phyloP scores from a whole-genome alignment of 53 echinoderm and acorn worm genomes.

The Holothuria scabra region DNA sequence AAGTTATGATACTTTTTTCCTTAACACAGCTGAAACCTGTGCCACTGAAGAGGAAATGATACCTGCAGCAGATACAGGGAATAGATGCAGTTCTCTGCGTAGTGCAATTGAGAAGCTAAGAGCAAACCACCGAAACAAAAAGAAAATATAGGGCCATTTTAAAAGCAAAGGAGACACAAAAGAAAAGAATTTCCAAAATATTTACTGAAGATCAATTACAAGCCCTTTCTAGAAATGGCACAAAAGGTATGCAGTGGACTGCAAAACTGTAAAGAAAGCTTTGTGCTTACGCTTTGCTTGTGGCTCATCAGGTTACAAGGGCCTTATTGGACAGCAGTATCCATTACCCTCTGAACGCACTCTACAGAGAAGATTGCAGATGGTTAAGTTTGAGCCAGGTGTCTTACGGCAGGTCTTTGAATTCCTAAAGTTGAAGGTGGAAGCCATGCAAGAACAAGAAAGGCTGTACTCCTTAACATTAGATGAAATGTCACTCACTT shows the following conservation, averaged over 20 bases:
- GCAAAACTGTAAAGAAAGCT: constrained; percentile 52
- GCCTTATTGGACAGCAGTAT: constrained; percentile 16
- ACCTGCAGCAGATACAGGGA: too few relatives aligned
- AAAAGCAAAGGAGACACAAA: neutral
- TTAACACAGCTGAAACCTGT: too few relatives aligned
- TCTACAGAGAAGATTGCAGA: constrained; percentile 46
- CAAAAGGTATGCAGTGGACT: constrained; percentile 12
- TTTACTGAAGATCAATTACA: neutral
- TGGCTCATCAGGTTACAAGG: constrained; percentile 54
- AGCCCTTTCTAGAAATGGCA: neutral
- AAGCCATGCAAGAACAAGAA: constrained; percentile 48
- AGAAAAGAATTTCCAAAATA: constrained; percentile 24
- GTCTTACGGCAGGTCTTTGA: constrained; percentile 56
- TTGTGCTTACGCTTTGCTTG: constrained; percentile 45
- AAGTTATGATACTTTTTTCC: too few relatives aligned
- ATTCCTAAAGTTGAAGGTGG: constrained; percentile 67
- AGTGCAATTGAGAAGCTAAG: too few relatives aligned
- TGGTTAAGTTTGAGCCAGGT: constrained; percentile 53
- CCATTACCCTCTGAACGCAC: constrained; percentile 54
- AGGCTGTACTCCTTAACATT: constrained; percentile 67
- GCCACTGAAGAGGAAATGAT: too few relatives aligned
- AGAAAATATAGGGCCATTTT: neutral
- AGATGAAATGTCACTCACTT: constrained; percentile 75
- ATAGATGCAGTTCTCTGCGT: too few relatives aligned
- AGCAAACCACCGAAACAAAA: too few relatives aligned